Conservation (phyloP, 2,797 vertebrate species). For the Yasuhikotakia modesta region DNA sequence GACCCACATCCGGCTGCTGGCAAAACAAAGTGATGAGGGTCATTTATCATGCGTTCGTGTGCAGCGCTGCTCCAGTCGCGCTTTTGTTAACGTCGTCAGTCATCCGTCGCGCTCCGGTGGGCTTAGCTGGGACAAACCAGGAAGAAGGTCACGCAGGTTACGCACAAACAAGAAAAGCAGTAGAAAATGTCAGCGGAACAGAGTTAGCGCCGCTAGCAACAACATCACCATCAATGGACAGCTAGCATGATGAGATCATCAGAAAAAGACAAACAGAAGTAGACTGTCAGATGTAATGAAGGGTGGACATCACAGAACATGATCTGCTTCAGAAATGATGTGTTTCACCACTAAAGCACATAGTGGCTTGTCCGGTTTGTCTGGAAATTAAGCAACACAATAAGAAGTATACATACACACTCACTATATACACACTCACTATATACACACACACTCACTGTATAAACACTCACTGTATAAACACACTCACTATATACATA, state of each 20-base stretch:
- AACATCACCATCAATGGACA: constrained; percentile 32
- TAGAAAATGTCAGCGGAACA: constrained; percentile 54
- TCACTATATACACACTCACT: too few species aligned
- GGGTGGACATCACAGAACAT: constrained; percentile 34
- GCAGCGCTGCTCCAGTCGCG: constrained; percentile 62
- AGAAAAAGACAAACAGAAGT: constrained; percentile 49
- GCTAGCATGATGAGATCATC: constrained; percentile 37
- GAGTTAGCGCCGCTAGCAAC: constrained; percentile 31
- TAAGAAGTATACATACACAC: too few species aligned
- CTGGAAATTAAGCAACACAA: too few species aligned
- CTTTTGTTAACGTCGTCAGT: constrained; percentile 78
- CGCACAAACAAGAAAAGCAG: constrained; percentile 44
- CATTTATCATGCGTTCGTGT: constrained; percentile 78
- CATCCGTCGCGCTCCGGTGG: constrained; percentile 73
- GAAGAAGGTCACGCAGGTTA: constrained; percentile 50
- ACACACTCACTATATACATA: too few species aligned
- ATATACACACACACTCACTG: too few species aligned
- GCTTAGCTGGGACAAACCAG: constrained; percentile 50
- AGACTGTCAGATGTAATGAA: background rate
- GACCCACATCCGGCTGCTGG: constrained; percentile 75
- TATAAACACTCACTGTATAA: too few species aligned
- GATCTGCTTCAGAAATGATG: background rate
- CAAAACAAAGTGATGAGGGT: constrained; percentile 78
- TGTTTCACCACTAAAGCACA: too few species aligned
- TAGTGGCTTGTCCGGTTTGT: too few species aligned